Evolutionary conservation across 2,888 invertebrate species (phyloP), one percentile per base, ranked within the genome.

Genomic region (Sarcophaga carnaria): DNA sequence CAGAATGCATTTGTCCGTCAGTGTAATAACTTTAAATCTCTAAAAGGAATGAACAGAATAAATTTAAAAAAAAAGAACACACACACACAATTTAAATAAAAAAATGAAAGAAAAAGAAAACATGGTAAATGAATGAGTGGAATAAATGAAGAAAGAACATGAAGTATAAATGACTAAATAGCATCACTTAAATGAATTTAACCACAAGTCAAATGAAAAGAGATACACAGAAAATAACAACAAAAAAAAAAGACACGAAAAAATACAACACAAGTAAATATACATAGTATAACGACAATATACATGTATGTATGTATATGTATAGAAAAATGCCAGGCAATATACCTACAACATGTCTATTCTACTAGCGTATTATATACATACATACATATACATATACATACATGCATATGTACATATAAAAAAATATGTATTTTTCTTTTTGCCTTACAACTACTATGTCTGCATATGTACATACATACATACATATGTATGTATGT

Each of bases 161-260:
- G 37, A 67, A 80, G 83, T 84, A 84, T 83, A 75, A 83, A 80
- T 85, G 72, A 85, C 85, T 85, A 85, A 85, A 87, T 87, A 85
- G 84, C 82, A 85, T 85, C 83, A 87, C 80, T 87, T 87, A 88
- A 85, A 88, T 80, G 77, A 88, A 85, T 80, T 85, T 88, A 85
- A 83, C 85, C 85, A 83, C 82, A 87, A 85, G 74, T 80, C 78
- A 83, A 88, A 85, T 76, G 72, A 71, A 81, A 83, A 83, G 67
- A 37, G 37, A 75, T 85, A 83, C 78, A 81, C 22, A 81, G 37
- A 37, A 37, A 37, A 37, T 2, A 10, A 37, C 37, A 37, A 37
- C 37, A 54, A 54, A 3, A 12, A 54, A 54, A 54, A 17, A 54
- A 14, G 14, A 54, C 1, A 14, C 1, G 14, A 4, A 14, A 14